A percentile compares a stretch with the other conserved stretches of the same genome.
These are phyloP conservation scores for Microctonus hyperodae DNA, from an alignment of 2,888 invertebrate species.

Conservation along the genomic window DNA sequence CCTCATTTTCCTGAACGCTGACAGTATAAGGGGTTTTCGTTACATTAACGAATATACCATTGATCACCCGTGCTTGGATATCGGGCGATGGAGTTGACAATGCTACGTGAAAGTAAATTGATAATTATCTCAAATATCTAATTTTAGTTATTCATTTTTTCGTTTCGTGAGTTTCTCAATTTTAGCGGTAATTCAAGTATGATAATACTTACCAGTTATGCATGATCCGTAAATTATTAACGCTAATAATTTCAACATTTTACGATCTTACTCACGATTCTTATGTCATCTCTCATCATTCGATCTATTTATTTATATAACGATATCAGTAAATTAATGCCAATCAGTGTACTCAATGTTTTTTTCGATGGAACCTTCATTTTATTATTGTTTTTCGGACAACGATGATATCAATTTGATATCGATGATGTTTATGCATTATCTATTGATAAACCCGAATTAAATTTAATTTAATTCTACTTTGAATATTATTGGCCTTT, in stretches of 20 bases:
- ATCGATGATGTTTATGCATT: not conserved
- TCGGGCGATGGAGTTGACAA: not conserved
- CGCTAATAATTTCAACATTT: not conserved
- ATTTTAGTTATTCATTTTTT: too few species aligned
- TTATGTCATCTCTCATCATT: not conserved
- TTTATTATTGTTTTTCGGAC: not conserved
- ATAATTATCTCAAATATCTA: too few species aligned
- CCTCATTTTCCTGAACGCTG: slow-evolving; percentile 59
- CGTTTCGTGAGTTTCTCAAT: too few species aligned
- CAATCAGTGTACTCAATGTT: not conserved
- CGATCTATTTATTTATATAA: not conserved
- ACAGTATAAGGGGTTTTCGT: slow-evolving; percentile 67
- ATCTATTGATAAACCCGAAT: not conserved
- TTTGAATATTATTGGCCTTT: not conserved
- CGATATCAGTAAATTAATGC: not conserved
- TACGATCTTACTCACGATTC: not conserved
- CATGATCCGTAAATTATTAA: not conserved
- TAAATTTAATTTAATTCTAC: not conserved
- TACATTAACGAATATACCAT: too few species aligned
- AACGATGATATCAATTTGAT: not conserved
- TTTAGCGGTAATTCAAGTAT: not conserved
- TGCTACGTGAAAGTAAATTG: not conserved
- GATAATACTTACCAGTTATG: not conserved
- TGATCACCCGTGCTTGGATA: not conserved
- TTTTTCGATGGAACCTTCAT: not conserved